Percentiles rank a stretch among this genome's conserved stretches.
phyloP scores from a whole-genome alignment of 1,140 invertebrate species.

The Portunus trituberculatus region DNA sequence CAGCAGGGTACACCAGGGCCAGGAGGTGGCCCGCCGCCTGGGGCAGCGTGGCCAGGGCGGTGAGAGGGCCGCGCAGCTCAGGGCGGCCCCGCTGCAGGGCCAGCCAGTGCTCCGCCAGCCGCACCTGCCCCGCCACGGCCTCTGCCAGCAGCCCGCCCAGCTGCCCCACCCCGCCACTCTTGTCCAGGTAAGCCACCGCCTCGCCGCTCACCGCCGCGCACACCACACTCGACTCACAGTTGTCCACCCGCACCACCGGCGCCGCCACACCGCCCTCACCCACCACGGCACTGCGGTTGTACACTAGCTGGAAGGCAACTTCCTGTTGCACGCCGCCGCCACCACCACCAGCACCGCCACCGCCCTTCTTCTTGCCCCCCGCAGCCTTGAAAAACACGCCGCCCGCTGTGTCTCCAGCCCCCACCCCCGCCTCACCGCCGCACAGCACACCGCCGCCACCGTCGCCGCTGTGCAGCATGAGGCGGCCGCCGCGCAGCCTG shows the following conservation, averaged over 20 bases:
- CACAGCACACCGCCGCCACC: slow-evolving; percentile 60
- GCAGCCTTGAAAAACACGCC: slow-evolving; percentile 37
- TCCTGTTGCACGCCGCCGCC: background rate
- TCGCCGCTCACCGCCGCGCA: slow-evolving; percentile 54
- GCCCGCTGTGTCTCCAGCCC: slow-evolving; percentile 25
- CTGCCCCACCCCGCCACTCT: background rate
- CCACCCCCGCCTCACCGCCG: slow-evolving; percentile 8
- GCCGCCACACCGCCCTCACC: slow-evolving; percentile 22
- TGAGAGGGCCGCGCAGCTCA: slow-evolving; percentile 49
- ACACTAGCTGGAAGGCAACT: slow-evolving; percentile 55
- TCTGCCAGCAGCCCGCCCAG: slow-evolving; percentile 48
- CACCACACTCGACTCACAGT: slow-evolving; percentile 40
- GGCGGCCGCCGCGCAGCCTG: slow-evolving; percentile 46
- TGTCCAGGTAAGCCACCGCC: slow-evolving; percentile 63
- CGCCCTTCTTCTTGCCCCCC: slow-evolving; percentile 53
- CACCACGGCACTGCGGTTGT: slow-evolving; percentile 15
- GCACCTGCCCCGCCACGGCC: slow-evolving; percentile 90
- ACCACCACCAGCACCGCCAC: background rate
- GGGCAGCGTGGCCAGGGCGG: slow-evolving; percentile 51
- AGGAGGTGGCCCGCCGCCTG: slow-evolving; percentile 59
- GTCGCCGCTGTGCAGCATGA: slow-evolving; percentile 60
- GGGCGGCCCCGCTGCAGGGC: slow-evolving; percentile 31
- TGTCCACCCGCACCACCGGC: slow-evolving; percentile 66
- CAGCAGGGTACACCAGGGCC: slow-evolving; percentile 56
- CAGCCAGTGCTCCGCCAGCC: slow-evolving; percentile 86